phyloP scores from a whole-genome alignment of 1,140 invertebrate species.

The Atta cephalotes region DNA sequence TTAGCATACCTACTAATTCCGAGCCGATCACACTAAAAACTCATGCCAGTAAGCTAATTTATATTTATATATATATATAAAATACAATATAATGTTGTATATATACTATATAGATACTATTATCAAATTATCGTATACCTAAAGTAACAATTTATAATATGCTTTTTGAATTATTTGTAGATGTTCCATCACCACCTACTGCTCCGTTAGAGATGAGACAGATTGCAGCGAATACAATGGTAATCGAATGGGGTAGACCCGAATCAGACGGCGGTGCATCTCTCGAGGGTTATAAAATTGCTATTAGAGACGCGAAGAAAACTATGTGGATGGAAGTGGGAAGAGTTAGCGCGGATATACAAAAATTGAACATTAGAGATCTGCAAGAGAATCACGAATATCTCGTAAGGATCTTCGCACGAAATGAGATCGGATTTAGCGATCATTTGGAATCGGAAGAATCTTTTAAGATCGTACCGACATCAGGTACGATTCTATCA shows the following conservation, averaged over 20 bases:
- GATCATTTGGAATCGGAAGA: conserved; percentile 97
- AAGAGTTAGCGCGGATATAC: conserved; percentile 92
- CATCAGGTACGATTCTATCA: conserved; percentile 88
- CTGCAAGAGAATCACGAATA: conserved; percentile 96
- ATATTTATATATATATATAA: neutral
- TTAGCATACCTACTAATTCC: conserved; percentile 92
- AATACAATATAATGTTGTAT: too few relatives aligned
- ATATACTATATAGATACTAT: too few relatives aligned
- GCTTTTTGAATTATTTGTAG: conserved; percentile 84
- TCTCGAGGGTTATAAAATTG: conserved; percentile 96
- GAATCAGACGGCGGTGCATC: conserved; percentile 97
- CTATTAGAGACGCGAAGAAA: conserved; percentile 95
- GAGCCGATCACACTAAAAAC: conserved; percentile 95
- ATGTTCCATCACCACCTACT: conserved; percentile 95
- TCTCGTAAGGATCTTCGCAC: conserved; percentile 95
- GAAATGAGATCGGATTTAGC: conserved; percentile 98
- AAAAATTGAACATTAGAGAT: conserved; percentile 94
- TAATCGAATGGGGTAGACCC: conserved; percentile 97
- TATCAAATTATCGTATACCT: too few relatives aligned
- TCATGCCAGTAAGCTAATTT: conserved; percentile 94
- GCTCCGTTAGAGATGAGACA: conserved; percentile 94
- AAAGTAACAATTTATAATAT: conserved; percentile 1
- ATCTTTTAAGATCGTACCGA: conserved; percentile 93
- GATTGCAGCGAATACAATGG: conserved; percentile 92
- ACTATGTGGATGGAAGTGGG: conserved; percentile 99